phyloP scores from a whole-genome alignment of 2,888 invertebrate genomes.

The Pachydiplax longipennis region DNA sequence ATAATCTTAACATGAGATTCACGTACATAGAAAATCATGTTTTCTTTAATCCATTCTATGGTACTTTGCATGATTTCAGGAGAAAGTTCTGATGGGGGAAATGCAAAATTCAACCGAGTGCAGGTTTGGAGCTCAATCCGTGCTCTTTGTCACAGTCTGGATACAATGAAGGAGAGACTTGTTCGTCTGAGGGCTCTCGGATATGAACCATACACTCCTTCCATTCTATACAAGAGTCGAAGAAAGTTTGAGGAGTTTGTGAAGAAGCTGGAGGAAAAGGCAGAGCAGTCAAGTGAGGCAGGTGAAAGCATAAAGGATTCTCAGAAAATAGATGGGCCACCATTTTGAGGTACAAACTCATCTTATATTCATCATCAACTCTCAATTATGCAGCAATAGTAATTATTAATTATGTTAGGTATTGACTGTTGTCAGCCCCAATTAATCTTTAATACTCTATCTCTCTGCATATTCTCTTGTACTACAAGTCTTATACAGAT shows the following conservation, averaged over 20 bases:
- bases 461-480: no score
- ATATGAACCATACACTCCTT: neutral
- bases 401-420: no score
- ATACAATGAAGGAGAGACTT: neutral
- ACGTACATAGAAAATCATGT: no score
- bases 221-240: neutral
- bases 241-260: conserved; percentile 33
- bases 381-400: no score
- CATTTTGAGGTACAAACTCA: conserved; percentile 81
- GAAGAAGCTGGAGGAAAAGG: conserved; percentile 7
- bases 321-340: conserved; percentile 73
- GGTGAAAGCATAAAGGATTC: conserved; percentile 63
- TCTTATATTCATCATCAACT: no score
- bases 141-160: conserved; percentile 2
- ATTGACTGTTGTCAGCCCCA: no score
- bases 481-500: no score
- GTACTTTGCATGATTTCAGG: neutral
- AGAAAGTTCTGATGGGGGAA: neutral
- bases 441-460: no score
- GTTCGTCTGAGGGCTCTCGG: neutral
- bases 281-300: neutral
- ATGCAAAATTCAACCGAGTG: neutral
- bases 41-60: neutral
- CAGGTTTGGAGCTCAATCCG: conserved; percentile 1
- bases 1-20: no score